Evolutionary conservation across 2,888 invertebrate species (phyloP), one percentile per base, ranked within the genome.

Genomic region (Lottia scabra): DNA sequence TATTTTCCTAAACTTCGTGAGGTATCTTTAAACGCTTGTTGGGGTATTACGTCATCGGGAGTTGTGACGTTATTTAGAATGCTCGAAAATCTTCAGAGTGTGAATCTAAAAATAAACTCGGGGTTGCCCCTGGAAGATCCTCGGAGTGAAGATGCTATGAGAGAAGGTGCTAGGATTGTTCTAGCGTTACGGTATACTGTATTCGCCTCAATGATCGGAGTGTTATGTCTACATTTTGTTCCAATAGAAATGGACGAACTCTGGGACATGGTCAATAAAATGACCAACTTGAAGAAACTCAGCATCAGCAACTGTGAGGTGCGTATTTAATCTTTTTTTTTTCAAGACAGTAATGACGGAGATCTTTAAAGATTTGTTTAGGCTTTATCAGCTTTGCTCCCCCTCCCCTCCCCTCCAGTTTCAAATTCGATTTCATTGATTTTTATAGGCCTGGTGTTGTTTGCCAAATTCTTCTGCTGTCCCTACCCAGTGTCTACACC

Each of bases 291-390:
- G 12, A 80, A 77, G 70, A 84, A 83, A 70, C 81, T 84, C 16
- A 83, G 82, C 68, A 80, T 84, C 68, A 84, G 83, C 70, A 83
- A 84, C 63, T 84, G 83, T 67, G 83, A 84, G 83, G 84, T 84
- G 78, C 67, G 79, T 46, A 27, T 15, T 16, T 46, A 15, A 38
- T 56, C n/a, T 38, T 38, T 38, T 38, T 38, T 38, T 38, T 8
- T 5, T 5, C 30, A 30, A 30, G 5, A 30, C 30, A 30, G 30
- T 4, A 30, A 30, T 30, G 30, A 30, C 30, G 5, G 30, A 5
- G 30, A 30, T 30, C 2, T 30, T 30, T 30, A 30, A 30, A 30
- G 30, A n/a, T n/a, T n/a, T n/a, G n/a, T n/a, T n/a, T n/a, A n/a
- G 30, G 5, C 30, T 30, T 30, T 30, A 30, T n/a, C n/a, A n/a